Base-by-base conservation (phyloP, 1,140 invertebrate species). In the Magallana ariakensis region DNA sequence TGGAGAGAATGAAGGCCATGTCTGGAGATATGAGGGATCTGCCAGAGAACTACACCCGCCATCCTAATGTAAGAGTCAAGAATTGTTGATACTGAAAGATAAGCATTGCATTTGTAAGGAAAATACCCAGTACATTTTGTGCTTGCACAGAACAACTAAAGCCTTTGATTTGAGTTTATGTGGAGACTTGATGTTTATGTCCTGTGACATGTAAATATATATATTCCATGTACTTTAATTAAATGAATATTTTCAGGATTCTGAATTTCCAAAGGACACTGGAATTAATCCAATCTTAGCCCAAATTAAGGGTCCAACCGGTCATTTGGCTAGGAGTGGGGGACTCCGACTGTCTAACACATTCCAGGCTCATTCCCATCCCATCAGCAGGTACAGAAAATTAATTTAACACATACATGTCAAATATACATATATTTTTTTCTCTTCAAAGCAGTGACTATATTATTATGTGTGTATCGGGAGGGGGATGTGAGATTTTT, bases 241-340 rank as follows among this genome's bases (percentile, higher is more conserved):
- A 19, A 16, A 16, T 16, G 2, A 53, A 9, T 55, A 5, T 83
- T 15, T 55, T 55, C 55, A 95, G 94, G 95, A 95, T 90, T 93
- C 94, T 57, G 92, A 92, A 82, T 95, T 95, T 88, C 94, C 94
- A 55, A 22, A 85, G 19, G 95, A 95, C 87, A 90, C 84, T 54
- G 94, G 94, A 15, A 90, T 94, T 15, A 95, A 95, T 86, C 94
- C 94, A 22, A 90, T 91, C 66, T 90, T 95, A 75, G 88, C 91
- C 22, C 81, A 90, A 70, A 86, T 92, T 0, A 94, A 94, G 85
- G 88, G 82, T 15, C 90, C 92, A 4, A 90, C 93, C 54, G 91
- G 92, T 87, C 92, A 94, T 86, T 87, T 93, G 80, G 92, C 92
- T 6, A 87, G 94, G 53, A 91, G 92, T 82, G 94, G 94, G 19